Percentiles rank a stretch among this genome's conserved stretches.
phyloP scores from a whole-genome alignment of 2,797 vertebrate genomes.

The Carcharodon carcharias region DNA sequence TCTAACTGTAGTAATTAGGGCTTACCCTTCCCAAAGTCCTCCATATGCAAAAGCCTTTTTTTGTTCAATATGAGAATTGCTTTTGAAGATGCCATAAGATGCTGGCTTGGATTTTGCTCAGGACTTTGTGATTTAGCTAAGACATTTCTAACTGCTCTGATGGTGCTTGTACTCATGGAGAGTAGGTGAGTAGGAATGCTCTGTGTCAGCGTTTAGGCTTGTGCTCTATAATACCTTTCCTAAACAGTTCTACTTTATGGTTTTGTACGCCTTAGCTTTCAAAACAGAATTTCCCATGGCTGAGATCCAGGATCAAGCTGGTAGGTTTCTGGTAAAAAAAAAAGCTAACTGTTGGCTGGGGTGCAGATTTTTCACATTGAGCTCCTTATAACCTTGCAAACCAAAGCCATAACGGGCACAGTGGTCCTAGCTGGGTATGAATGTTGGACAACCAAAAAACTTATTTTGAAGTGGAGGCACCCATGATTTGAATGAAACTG shows the following conservation, averaged over 20 bases:
- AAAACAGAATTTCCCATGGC: not conserved
- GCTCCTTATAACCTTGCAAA: not conserved
- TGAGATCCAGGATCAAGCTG: not conserved
- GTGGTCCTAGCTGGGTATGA: not conserved
- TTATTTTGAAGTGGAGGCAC: not conserved
- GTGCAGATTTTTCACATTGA: not conserved
- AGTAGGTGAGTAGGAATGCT: not conserved
- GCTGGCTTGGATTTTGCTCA: not conserved
- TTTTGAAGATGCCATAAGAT: not conserved
- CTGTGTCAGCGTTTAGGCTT: not conserved
- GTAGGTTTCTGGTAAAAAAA: not conserved
- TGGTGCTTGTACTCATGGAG: not conserved
- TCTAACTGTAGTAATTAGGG: not conserved
- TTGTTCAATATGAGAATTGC: not conserved
- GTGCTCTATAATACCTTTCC: not conserved
- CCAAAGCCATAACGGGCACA: not conserved
- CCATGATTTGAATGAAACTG: not conserved
- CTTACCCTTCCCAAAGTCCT: not conserved
- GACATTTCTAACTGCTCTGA: not conserved
- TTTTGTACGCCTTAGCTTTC: not conserved
- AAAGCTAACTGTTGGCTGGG: not conserved
- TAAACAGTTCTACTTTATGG: not conserved
- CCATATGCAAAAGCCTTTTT: not conserved
- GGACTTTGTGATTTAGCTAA: not conserved
- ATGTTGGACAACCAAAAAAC: not conserved